These are phyloP conservation scores for Chironomus tentans DNA, from an alignment of 2,888 invertebrate species.

Conservation along the genomic window DNA sequence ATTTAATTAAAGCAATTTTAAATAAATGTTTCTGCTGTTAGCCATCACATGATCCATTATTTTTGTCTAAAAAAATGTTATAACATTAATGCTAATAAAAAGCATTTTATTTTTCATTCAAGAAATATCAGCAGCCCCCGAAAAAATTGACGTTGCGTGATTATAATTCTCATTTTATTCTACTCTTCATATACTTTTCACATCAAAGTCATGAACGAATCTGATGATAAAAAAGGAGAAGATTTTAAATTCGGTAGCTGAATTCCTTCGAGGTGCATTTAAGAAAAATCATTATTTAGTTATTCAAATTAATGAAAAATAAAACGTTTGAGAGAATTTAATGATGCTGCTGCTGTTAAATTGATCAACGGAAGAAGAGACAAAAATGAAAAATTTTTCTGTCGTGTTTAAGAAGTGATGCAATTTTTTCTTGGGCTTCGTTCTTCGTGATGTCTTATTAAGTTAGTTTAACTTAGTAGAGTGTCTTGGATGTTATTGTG, in stretches of 20 bases:
- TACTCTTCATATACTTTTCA: not conserved
- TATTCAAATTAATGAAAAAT: not conserved
- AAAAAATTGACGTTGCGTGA: not conserved
- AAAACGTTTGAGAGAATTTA: not conserved
- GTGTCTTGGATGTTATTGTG: too few species aligned
- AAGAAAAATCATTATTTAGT: not conserved
- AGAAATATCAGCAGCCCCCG: not conserved
- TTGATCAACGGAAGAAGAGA: not conserved
- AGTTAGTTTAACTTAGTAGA: too few species aligned
- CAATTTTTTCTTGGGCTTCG: not conserved
- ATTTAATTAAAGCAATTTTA: not conserved
- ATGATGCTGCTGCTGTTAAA: not conserved
- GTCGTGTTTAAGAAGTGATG: not conserved
- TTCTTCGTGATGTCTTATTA: not conserved
- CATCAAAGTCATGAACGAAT: slow-evolving; percentile 6
- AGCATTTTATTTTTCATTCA: not conserved
- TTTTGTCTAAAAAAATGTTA: too few species aligned
- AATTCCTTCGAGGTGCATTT: slow-evolving; percentile 8
- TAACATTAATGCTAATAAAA: not conserved
- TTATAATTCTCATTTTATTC: not conserved
- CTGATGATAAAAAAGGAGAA: not conserved
- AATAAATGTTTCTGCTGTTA: not conserved
- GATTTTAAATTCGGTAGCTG: not conserved
- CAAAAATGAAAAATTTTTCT: not conserved
- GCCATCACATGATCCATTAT: too few species aligned